A percentile compares a stretch with the other conserved stretches of the same genome.
These are phyloP conservation scores for Morpho deidamia DNA, from an alignment of 2,888 invertebrate genomes.

Conservation along the genomic window DNA sequence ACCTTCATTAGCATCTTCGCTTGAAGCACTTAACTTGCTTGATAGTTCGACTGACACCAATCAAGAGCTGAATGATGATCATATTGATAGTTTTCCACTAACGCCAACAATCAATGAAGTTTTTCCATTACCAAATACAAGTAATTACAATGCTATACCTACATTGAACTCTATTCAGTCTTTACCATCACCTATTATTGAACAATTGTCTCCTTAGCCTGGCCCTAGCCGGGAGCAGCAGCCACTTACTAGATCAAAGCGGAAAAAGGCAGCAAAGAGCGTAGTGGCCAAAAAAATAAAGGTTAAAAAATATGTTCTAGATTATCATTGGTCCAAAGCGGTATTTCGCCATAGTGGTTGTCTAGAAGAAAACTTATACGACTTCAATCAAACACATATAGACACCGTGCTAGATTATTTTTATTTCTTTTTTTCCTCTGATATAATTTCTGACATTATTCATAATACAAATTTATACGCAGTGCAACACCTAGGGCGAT, in stretches of 20 bases:
- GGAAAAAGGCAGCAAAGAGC: constrained; percentile 18
- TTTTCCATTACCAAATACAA: constrained; percentile 19
- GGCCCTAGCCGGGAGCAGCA: constrained; percentile 13
- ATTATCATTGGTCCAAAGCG: no score
- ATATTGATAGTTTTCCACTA: constrained; percentile 9
- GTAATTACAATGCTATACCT: constrained; percentile 18
- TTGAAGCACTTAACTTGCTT: no score
- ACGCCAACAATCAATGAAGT: constrained; percentile 19
- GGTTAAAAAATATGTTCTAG: neutral
- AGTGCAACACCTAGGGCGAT: no score
- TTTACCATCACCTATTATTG: constrained; percentile 5
- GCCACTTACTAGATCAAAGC: constrained; percentile 19
- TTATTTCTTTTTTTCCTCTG: no score
- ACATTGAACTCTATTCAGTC: constrained; percentile 22
- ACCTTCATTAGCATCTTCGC: no score
- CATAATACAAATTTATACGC: no score
- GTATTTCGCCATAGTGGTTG: no score
- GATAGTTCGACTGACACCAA: no score
- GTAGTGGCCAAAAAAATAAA: constrained; percentile 19
- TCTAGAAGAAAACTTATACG: no score
- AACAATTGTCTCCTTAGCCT: constrained; percentile 7
- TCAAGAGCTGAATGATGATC: constrained; percentile 7
- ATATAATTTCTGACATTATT: no score
- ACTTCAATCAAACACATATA: no score
- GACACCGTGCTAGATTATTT: no score